Base-by-base conservation (phyloP, 2,888 invertebrate species). In the Lutraria lutraria region DNA sequence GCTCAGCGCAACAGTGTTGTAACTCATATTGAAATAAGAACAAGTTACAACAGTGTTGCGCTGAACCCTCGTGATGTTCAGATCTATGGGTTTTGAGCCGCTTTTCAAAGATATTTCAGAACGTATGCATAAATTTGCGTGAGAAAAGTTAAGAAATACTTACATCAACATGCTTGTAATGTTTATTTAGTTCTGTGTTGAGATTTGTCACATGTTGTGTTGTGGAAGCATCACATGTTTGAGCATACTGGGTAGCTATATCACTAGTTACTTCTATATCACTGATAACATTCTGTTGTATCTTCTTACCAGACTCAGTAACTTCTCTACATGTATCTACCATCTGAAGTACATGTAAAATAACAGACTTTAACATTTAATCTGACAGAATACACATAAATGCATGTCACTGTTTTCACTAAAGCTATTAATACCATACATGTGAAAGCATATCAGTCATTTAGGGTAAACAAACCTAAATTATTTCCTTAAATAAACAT, bases 91-190 rank as follows among this genome's bases (percentile, higher is more conserved):
- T n/a, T n/a, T n/a, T n/a, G n/a, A n/a, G n/a, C n/a, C n/a, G n/a
- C n/a, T n/a, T n/a, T n/a, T n/a, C n/a, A n/a, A n/a, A n/a, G n/a
- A n/a, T n/a, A n/a, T n/a, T n/a, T n/a, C n/a, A n/a, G n/a, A n/a
- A n/a, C n/a, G n/a, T n/a, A n/a, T n/a, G n/a, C n/a, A n/a, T n/a
- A n/a, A n/a, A n/a, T n/a, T n/a, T n/a, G n/a, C n/a, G n/a, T n/a
- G n/a, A n/a, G 43, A 72, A 72, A 21, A n/a, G 1, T 2, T 25
- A 72, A 6, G 0, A 21, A 25, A 34, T 34, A n/a, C 92, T 89
- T 80, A 92, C 92, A 83, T 90, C 86, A 81, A 89, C 87, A 72
- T 86, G 60, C 80, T 82, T 86, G 56, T 85, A 83, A 56, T 87
- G 87, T 8, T 79, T 68, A 54, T 90, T 87, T 15, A 90, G 83